Evolutionary conservation across 2,113 vertebrate genomes (phyloP), one percentile per base, ranked within the genome.

Genomic region (Silurus glanis): DNA sequence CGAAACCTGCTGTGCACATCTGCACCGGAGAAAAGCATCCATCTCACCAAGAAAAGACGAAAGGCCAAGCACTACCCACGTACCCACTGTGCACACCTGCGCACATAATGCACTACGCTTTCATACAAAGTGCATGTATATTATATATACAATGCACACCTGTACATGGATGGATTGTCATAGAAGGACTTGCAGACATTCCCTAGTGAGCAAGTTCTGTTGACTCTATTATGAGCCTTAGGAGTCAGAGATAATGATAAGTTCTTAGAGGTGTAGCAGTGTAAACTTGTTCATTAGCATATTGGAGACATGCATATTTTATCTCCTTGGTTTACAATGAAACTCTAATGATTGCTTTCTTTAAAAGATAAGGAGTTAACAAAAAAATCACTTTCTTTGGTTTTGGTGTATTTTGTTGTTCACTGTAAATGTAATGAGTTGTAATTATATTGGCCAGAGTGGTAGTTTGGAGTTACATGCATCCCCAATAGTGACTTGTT

Each of bases 51-150:
- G 53, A 71, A 84, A 61, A 85, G 55, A 87, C 9, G 79, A 84
- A 37, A 80, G 56, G 56, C 82, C 49, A 66, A 37, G 79, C 25
- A 61, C 69, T 69, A 28, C 6, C 37, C 47, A 19, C 23, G 5
- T 25, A n/a, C 86, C 80, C 80, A 86, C 47, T 49, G 86, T 17
- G 83, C 28, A 67, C 90, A 90, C 87, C 88, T 90, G 87, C 80
- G 56, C 84, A 62, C 49, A 86, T 61, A 88, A 89, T 87, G 67
- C 86, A 88, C 85, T 67, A 62, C 37, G 28, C 37, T 28, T 71
- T 59, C 74, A 66, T 62, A 55, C 80, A 66, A 72, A 61, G 37
- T 67, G 55, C 28, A 28, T 71, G 17, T 51, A 69, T 56, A 69
- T 59, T n/a, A 28, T 61, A 61, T 83, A 1, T 9, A 71, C 64